Percentiles rank a stretch among this genome's conserved stretches.
phyloP scores from a whole-genome alignment of 2,797 vertebrate genomes.

The Botia kubotai region DNA sequence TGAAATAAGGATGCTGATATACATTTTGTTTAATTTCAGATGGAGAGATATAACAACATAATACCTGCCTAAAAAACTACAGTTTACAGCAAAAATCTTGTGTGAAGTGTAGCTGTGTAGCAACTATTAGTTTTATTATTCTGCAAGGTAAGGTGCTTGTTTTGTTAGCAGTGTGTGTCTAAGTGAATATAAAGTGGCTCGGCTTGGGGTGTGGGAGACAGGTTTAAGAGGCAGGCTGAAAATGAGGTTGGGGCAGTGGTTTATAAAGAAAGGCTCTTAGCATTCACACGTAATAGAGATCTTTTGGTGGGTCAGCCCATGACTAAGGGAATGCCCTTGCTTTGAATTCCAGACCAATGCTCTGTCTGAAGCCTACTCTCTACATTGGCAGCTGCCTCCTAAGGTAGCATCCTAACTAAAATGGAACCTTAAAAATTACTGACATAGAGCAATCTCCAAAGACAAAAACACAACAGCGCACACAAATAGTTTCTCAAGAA shows the following conservation, averaged over 20 bases:
- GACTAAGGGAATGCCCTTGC: slow-evolving; percentile 35
- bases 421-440: not conserved
- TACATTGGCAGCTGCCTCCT: not conserved
- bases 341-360: slow-evolving; percentile 4
- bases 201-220: slow-evolving; percentile 19
- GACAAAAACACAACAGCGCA: not conserved
- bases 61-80: not conserved
- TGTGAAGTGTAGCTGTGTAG: not conserved
- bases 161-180: slow-evolving; percentile 43
- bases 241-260: slow-evolving; percentile 3
- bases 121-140: slow-evolving; percentile 17
- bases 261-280: slow-evolving; percentile 29
- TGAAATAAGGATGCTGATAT: not conserved
- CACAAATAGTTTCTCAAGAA: no score
- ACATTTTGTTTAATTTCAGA: no score
- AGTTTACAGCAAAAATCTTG: no score
- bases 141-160: not conserved
- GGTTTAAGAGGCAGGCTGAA: slow-evolving; percentile 4
- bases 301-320: not conserved
- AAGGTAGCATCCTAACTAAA: not conserved
- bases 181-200: slow-evolving; percentile 51
- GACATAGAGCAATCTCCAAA: not conserved
- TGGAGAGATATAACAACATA: not conserved
- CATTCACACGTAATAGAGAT: slow-evolving; percentile 37
- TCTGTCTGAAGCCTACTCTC: not conserved